Base-by-base conservation (phyloP, 2,888 invertebrate species). In the Halocaridina rubra region DNA sequence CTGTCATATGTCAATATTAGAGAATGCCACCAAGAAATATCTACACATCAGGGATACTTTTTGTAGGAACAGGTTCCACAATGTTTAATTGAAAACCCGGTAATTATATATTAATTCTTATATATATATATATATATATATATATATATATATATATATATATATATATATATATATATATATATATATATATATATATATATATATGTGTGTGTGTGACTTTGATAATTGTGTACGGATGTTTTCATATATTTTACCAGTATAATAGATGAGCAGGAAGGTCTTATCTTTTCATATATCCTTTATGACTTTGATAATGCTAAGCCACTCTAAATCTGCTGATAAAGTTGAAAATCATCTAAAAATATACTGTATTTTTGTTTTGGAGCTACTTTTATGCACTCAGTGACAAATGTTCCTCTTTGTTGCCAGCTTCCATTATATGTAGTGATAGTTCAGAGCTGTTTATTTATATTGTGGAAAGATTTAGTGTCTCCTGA, bases 251-350 rank as follows among this genome's bases (percentile, higher is more conserved):
- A 72, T 33, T 74, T 8, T n/a, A 2, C 46, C 8, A 24, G 33
- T 53, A n/a, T n/a, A n/a, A n/a, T n/a, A n/a, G n/a, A n/a, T n/a
- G n/a, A n/a, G n/a, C n/a, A 53, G 22, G 10, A 3, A 22, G 29
- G 27, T 10, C 3, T 3, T 64, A 1, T 67, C 30, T 67, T 24
- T 16, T 19, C 33, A n/a, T 16, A 10, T 67, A 67, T 30, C 64
- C 61, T 78, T 27, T 82, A 88, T 39, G 84, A 16, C 72, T 46
- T 78, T 85, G 82, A 16, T 86, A 69, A 30, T 29, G 33, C n/a
- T n/a, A 29, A 30, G 33, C n/a, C n/a, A n/a, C n/a, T 29, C 10
- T 16, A 29, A 13, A n/a, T 69, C 8, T 5, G n/a, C 7, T 4
- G 19, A 69, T 27, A 29, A 33, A 19, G 32, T 29, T n/a, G n/a